phyloP scores from a whole-genome alignment of 2,888 invertebrate species.

The Polyommatus icarus region DNA sequence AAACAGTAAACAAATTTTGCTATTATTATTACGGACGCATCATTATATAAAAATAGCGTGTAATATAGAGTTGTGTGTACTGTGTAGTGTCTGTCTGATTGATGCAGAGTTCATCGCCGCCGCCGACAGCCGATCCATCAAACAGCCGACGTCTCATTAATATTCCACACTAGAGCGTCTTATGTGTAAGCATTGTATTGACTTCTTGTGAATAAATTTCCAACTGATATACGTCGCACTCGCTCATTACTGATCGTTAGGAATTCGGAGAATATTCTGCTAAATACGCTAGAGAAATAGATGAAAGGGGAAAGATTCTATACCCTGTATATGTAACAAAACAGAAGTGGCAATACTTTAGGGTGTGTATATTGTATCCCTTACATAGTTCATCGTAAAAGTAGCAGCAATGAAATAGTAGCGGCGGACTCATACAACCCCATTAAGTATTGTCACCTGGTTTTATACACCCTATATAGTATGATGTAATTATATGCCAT shows the following conservation, averaged over 20 bases:
- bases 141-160: constrained; percentile 39
- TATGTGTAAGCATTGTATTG: constrained; percentile 29
- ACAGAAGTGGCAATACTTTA: too few relatives aligned
- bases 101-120: constrained; percentile 38
- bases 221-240: constrained; percentile 22
- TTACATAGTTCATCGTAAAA: too few relatives aligned
- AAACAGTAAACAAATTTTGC: too few relatives aligned
- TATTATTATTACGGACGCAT: too few relatives aligned
- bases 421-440: too few relatives aligned
- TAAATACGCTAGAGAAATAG: background rate
- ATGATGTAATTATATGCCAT: too few relatives aligned
- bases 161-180: constrained; percentile 38
- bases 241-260: background rate
- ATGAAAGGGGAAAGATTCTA: background rate
- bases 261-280: background rate
- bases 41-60: background rate
- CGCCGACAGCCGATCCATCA: constrained; percentile 41
- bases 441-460: too few relatives aligned
- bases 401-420: too few relatives aligned
- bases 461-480: too few relatives aligned
- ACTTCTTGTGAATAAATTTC: constrained; percentile 28
- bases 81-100: constrained; percentile 36
- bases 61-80: background rate
- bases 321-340: too few relatives aligned
- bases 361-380: too few relatives aligned